Percentiles rank a stretch among this genome's conserved stretches.
Evolutionary conservation across 2,113 vertebrate species (phyloP).

Genomic region (Sander lucioperca): DNA sequence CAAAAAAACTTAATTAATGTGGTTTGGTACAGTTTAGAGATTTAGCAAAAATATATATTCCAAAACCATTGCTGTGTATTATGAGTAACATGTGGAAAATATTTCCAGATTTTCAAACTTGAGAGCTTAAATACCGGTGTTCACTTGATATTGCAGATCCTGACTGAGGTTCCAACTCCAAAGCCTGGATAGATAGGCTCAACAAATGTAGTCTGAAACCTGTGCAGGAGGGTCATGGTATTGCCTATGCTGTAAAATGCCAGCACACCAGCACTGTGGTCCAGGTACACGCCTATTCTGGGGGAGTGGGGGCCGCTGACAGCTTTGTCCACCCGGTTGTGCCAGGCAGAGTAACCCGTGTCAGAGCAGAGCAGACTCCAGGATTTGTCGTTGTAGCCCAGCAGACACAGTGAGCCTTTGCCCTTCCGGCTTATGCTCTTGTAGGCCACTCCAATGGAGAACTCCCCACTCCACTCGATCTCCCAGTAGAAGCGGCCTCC

Average conservation of each 20-base stretch:
- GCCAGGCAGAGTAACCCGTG: slow-evolving; percentile 92
- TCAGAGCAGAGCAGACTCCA: slow-evolving; percentile 94
- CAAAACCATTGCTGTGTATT: slow-evolving; percentile 28
- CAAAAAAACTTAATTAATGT: slow-evolving; percentile 14
- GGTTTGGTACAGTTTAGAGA: slow-evolving; percentile 40
- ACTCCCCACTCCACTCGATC: slow-evolving; percentile 87
- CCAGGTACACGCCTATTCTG: slow-evolving; percentile 90
- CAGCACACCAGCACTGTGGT: slow-evolving; percentile 86
- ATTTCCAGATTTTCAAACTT: neutral
- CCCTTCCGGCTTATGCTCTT: slow-evolving; percentile 82
- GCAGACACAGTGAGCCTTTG: slow-evolving; percentile 87
- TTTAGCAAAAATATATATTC: slow-evolving; percentile 46
- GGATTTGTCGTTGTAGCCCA: slow-evolving; percentile 91
- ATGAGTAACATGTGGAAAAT: slow-evolving; percentile 11
- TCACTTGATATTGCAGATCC: slow-evolving; percentile 86
- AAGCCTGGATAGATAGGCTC: slow-evolving; percentile 90
- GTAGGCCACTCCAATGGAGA: slow-evolving; percentile 92
- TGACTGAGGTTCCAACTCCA: slow-evolving; percentile 90
- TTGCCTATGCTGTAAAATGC: slow-evolving; percentile 91
- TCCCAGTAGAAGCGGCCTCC: slow-evolving; percentile 94
- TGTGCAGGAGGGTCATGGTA: slow-evolving; percentile 84
- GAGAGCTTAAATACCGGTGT: too few species aligned
- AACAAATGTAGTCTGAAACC: slow-evolving; percentile 88
- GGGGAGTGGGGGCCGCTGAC: slow-evolving; percentile 83
- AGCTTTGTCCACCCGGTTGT: slow-evolving; percentile 84